Percentiles rank a stretch among this genome's conserved stretches.
Evolutionary conservation across 2,888 invertebrate species (phyloP).

Genomic region (Brenthis daphne): DNA sequence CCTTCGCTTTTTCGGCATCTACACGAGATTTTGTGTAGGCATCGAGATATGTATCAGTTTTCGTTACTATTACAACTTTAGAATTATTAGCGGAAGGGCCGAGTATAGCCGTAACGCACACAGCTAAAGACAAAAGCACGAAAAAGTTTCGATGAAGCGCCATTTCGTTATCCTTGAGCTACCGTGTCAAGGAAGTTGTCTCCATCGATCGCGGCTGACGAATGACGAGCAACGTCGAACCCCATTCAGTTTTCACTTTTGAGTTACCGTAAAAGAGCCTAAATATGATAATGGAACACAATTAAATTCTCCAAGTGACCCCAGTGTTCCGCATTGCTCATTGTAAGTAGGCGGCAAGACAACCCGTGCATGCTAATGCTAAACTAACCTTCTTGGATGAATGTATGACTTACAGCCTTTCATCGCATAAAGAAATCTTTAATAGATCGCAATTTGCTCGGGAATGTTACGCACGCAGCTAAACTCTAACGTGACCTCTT

Average conservation of each 20-base stretch:
- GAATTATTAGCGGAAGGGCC: constrained; percentile 66
- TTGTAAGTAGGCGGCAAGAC: constrained; percentile 71
- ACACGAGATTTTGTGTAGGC: constrained; percentile 83
- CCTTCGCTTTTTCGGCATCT: constrained; percentile 73
- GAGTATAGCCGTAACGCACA: constrained; percentile 64
- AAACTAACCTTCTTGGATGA: constrained; percentile 62
- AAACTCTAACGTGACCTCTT: constrained; percentile 44
- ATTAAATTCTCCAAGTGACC: constrained; percentile 80
- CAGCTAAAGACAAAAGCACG: constrained; percentile 56
- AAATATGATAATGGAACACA: constrained; percentile 82
- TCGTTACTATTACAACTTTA: constrained; percentile 52
- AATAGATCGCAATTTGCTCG: constrained; percentile 64
- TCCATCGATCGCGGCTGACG: constrained; percentile 76
- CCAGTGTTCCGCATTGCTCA: constrained; percentile 77
- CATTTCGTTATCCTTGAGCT: constrained; percentile 62
- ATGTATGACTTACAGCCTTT: constrained; percentile 66
- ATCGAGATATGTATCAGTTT: constrained; percentile 84
- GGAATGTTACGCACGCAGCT: constrained; percentile 69
- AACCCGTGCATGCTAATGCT: constrained; percentile 71
- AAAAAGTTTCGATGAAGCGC: constrained; percentile 53
- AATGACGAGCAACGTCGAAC: constrained; percentile 69
- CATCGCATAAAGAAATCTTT: constrained; percentile 65
- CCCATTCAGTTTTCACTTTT: constrained; percentile 81
- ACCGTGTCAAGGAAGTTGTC: constrained; percentile 67
- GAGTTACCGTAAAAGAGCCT: constrained; percentile 81